Evolutionary conservation across 1,140 invertebrate species (phyloP).

Genomic region (Aricia agestis): DNA sequence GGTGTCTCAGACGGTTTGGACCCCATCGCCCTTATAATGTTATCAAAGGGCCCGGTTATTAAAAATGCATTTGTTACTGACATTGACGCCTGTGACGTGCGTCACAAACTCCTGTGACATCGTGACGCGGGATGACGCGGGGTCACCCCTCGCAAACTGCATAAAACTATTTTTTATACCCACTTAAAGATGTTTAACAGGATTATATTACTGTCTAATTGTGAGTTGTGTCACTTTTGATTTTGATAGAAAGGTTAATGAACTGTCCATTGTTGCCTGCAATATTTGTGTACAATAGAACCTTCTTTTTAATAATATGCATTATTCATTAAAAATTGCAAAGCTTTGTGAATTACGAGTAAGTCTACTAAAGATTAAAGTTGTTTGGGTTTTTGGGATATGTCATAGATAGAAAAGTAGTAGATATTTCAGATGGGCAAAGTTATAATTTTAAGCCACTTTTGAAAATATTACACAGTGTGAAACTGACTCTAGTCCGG

Average conservation of each 20-base stretch:
- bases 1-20: neutral
- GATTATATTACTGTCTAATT: slow-evolving; percentile 12
- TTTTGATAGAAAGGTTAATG: slow-evolving; percentile 9
- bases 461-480: no score
- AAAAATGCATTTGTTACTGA: slow-evolving; percentile 14
- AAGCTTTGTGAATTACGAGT: neutral
- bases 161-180: neutral
- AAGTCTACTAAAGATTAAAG: no score
- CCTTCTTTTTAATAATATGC: neutral
- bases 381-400: no score
- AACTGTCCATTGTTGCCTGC: neutral
- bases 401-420: no score
- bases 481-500: no score
- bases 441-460: no score
- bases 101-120: slow-evolving; percentile 6
- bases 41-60: slow-evolving; percentile 9
- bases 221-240: neutral
- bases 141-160: neutral
- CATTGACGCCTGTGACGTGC: slow-evolving; percentile 10
- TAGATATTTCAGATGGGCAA: no score
- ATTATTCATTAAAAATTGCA: neutral
- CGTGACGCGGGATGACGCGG: neutral
- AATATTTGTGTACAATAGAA: neutral
- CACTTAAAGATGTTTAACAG: slow-evolving; percentile 10
- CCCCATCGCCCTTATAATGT: neutral